Base-by-base conservation (phyloP, 64 coral and sea anemone genomes). In the Montipora efflorescens region DNA sequence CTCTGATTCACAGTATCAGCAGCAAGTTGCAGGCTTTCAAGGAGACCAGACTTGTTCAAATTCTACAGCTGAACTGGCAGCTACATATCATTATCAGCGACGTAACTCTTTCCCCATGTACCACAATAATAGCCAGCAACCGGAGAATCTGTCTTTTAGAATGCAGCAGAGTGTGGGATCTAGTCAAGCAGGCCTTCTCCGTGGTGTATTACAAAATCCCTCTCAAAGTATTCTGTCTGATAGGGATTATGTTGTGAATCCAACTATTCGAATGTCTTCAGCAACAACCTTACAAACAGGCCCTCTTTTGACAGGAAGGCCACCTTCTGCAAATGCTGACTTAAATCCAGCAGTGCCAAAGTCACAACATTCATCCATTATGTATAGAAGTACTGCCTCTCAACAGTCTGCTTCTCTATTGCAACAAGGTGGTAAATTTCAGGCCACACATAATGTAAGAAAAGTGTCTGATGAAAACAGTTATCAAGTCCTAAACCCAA, bases 51-150 rank as follows among this genome's bases (percentile, higher is more conserved):
- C 81, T 68, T 84, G 46, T 84, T 67, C 81, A 67, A 81, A 36
- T 81, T 20, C 80, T 82, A 57, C 59, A 16, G 46, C 14, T 78
- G 76, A 86, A n/a, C 82, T 22, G 45, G 66, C 61, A 21, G 52
- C 21, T 72, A 53, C 84, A 21, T 93, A 93, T 59, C 92, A 89
- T 83, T 90, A 89, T 76, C 85, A 96, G 20, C 69, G 96, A 8
- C 22, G 96, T n/a, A 94, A 98, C 75, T 98, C 96, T n/a, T 95
- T 98, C 67, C 96, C 96, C 5, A 78, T 98, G 61, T 95, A 98
- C 68, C 93, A 93, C 25, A 90, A 69, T 59, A 88, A 89, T 79
- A 95, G 59, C 77, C 96, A 98, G 52, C 78, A 89, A 69, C 47
- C 57, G 36, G 90, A 90, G 48, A 84, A 69, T 48, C 82, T 90